These are phyloP conservation scores for Eulithis prunata DNA, from an alignment of 2,888 invertebrate genomes.

Conservation along the genomic window DNA sequence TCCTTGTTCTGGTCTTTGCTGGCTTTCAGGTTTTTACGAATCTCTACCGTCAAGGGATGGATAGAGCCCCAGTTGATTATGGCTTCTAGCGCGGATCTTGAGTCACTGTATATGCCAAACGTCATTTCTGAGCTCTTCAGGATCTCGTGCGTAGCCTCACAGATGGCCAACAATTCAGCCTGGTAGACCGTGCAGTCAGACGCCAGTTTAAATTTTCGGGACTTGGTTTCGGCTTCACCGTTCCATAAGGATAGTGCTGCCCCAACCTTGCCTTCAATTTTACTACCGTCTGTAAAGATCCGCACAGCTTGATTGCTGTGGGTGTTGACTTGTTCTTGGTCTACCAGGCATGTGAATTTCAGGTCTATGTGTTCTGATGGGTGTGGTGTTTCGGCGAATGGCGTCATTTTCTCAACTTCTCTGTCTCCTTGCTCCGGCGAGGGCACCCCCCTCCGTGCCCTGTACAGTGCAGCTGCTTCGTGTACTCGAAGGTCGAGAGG, in stretches of 20 bases:
- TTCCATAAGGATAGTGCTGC: constrained; percentile 10
- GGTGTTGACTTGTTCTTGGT: constrained; percentile 1
- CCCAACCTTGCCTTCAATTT: constrained; percentile 23
- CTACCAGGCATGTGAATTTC: constrained; percentile 15
- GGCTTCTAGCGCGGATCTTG: not conserved
- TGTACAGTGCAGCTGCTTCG: constrained; percentile 5
- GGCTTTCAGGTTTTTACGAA: not conserved
- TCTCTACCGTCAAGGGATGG: constrained; percentile 29
- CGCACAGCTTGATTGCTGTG: not conserved
- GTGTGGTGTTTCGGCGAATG: constrained; percentile 1
- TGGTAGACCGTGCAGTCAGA: not conserved
- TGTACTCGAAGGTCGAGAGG: constrained; percentile 25
- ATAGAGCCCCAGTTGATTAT: too few relatives aligned
- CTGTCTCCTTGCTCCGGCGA: constrained; percentile 1
- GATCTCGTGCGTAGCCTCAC: constrained; percentile 10
- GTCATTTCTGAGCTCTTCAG: not conserved
- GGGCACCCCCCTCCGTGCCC: constrained; percentile 2
- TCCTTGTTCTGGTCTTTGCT: not conserved
- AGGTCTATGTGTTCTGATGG: constrained; percentile 10
- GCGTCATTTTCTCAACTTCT: not conserved
- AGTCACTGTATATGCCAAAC: too few relatives aligned
- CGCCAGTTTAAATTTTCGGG: too few relatives aligned
- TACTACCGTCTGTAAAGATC: constrained; percentile 28
- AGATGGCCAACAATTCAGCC: not conserved
- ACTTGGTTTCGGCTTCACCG: not conserved